Conservation (phyloP, 2,797 vertebrate species). For the Halcyon chelicuti region DNA sequence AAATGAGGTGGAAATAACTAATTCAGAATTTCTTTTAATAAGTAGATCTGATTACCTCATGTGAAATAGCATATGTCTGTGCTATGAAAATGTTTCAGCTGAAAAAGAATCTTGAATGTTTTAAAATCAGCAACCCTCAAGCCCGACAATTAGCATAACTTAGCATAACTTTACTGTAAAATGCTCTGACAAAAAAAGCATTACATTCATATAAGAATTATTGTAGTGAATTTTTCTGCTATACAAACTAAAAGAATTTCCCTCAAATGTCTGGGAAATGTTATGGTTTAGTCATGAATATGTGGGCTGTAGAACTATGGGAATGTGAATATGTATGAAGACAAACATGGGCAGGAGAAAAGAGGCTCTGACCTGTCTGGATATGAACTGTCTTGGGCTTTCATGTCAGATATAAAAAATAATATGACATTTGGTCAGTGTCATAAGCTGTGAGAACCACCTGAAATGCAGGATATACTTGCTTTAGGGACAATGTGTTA, state of each 20-base stretch:
- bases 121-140: conserved; percentile 3
- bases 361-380: not conserved
- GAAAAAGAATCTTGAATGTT: not conserved
- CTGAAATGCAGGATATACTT: not conserved
- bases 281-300: not conserved
- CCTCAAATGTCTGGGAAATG: not conserved
- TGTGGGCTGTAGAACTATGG: not conserved
- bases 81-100: not conserved
- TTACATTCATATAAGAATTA: not conserved
- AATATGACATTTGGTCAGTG: not conserved
- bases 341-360: not conserved
- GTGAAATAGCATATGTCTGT: not conserved
- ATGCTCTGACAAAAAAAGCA: not conserved
- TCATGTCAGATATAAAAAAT: not conserved
- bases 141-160: conserved; percentile 47
- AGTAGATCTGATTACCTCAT: not conserved
- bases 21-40: conserved; percentile 1
- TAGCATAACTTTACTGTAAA: conserved; percentile 52
- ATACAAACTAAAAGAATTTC: not conserved
- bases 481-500: not conserved
- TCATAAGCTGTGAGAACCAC: not conserved
- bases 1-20: not conserved
- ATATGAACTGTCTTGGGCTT: not conserved
- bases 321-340: not conserved
- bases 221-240: not conserved